These are phyloP conservation scores for Gallirallus australis DNA, from an alignment of 2,797 vertebrate species.

Conservation along the genomic window DNA sequence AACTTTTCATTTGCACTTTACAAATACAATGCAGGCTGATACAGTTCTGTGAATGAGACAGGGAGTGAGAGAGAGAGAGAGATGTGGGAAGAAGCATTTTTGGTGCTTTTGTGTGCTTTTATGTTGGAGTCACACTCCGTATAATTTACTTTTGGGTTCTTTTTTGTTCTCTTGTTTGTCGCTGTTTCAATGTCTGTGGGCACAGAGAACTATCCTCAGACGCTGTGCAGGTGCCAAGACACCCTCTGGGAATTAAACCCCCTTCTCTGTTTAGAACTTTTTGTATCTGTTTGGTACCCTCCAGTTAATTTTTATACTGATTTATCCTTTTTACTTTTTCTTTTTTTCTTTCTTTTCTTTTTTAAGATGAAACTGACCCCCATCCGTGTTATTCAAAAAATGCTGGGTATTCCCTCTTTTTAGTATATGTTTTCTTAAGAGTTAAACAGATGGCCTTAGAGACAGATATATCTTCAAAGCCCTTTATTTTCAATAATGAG, in stretches of 20 bases:
- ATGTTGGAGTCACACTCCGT: slow-evolving; percentile 23
- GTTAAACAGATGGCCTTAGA: slow-evolving; percentile 44
- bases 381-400: neutral
- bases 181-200: slow-evolving; percentile 24
- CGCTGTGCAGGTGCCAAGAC: neutral
- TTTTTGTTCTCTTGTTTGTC: slow-evolving; percentile 25
- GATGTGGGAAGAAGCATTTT: slow-evolving; percentile 67
- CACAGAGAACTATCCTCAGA: slow-evolving; percentile 29
- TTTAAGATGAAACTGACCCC: neutral
- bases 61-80: slow-evolving; percentile 39
- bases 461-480: slow-evolving; percentile 23
- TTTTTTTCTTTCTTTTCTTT: neutral
- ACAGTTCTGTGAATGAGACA: neutral
- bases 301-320: slow-evolving; percentile 19
- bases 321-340: neutral
- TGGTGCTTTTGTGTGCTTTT: slow-evolving; percentile 24
- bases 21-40: neutral
- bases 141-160: slow-evolving; percentile 17
- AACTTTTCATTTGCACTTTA: slow-evolving; percentile 33
- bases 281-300: slow-evolving; percentile 2
- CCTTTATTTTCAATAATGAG: slow-evolving; percentile 15
- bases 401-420: slow-evolving; percentile 37
- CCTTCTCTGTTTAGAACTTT: neutral
- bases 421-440: slow-evolving; percentile 22
- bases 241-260: neutral